Evolutionary conservation across 1,140 invertebrate species (phyloP), one percentile per base, ranked within the genome.

Genomic region (Anastrepha ludens): DNA sequence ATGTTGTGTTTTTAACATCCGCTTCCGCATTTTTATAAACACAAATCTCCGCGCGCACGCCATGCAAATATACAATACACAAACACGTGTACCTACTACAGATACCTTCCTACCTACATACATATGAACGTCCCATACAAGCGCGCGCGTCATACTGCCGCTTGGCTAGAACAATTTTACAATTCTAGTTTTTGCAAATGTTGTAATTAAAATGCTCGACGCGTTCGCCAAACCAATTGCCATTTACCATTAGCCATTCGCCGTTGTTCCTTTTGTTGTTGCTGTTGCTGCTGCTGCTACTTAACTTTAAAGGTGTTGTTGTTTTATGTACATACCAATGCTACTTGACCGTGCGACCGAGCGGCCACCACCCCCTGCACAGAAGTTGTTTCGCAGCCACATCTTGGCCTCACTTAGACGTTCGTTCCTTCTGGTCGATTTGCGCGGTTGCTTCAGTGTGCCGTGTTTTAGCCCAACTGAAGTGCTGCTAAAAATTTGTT

Each of bases 1-100:
- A 88, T 86, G 87, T 86, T 89, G 88, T 89, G 88, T 88, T 90
- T 91, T 89, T 91, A 91, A 92, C 91, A 92, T 92, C 91, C 91
- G 91, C 91, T 92, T 92, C 91, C 91, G 91, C 91, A 92, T 92
- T 92, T 92, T 91, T 92, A 90, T 78, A 85, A 65, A 81, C 74
- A 29, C 47, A 86, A 62, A 62, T 86, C 58, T 86, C 11, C 50
- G 50, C 3, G 60, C 55, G 60, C 85, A 86, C 85, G 58, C 85
- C 85, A 86, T 39, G 62, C 85, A 11, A 44, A 62, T 58, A 64
- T 8, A 44, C 67, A 39, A 11, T 44, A 1, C n/a, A 67, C 41
- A 87, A 17, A 55, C 60, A 86, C n/a, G 15, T 47, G 67, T 67
- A 65, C 64, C 15, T 87, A 58, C 29, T 86, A 8, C 58, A 60